phyloP scores from a whole-genome alignment of 2,888 invertebrate genomes.

The Malacosoma neustria region DNA sequence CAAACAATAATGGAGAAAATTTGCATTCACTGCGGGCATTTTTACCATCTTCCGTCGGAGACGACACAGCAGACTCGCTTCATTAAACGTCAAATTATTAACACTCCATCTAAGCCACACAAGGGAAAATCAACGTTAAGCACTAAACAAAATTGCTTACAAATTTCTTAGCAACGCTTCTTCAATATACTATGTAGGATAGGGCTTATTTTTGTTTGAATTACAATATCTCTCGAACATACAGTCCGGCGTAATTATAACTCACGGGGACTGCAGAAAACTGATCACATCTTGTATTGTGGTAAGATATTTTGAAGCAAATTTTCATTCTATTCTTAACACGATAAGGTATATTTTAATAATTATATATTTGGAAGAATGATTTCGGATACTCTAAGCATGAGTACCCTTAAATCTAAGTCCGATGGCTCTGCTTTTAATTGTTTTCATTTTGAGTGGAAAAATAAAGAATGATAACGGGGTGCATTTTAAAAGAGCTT shows the following conservation, averaged over 20 bases:
- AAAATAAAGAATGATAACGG: constrained; percentile 41
- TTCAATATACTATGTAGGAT: constrained; percentile 20
- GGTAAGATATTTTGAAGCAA: constrained; percentile 8
- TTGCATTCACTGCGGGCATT: constrained; percentile 60
- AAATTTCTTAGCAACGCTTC: constrained; percentile 20
- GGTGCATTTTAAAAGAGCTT: constrained; percentile 45
- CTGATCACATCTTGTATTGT: constrained; percentile 28
- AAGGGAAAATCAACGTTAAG: constrained; percentile 56
- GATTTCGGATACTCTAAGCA: constrained; percentile 40
- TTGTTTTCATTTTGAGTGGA: constrained; percentile 64
- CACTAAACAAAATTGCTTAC: constrained; percentile 25
- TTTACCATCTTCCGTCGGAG: constrained; percentile 59
- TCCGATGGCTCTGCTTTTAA: constrained; percentile 53
- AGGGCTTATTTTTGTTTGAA: constrained; percentile 41
- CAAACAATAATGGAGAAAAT: constrained; percentile 67
- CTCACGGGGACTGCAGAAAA: constrained; percentile 40
- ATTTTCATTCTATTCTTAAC: constrained; percentile 22
- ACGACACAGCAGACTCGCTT: constrained; percentile 56
- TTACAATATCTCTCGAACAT: constrained; percentile 34
- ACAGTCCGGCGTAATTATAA: constrained; percentile 42
- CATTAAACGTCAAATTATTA: constrained; percentile 71
- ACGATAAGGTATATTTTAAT: constrained; percentile 13
- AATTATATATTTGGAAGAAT: constrained; percentile 13
- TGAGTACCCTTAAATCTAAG: constrained; percentile 51
- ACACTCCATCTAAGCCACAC: constrained; percentile 44